Base-by-base conservation (phyloP, 2,797 vertebrate species). In the Urosaurus nigricauda region DNA sequence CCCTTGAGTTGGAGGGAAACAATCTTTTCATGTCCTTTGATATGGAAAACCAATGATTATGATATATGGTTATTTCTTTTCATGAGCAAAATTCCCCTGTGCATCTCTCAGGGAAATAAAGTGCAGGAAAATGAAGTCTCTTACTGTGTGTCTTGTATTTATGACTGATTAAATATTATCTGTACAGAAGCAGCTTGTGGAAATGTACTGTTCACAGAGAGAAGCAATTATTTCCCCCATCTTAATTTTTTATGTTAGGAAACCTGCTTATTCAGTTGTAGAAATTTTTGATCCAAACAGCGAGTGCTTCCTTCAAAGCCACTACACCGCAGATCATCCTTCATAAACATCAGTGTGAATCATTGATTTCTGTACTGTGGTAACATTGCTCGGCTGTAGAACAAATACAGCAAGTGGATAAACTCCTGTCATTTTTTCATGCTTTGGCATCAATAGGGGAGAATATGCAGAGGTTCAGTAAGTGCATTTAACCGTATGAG, bases 161-260 rank as follows among this genome's bases (percentile, higher is more conserved):
- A 9, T 89, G 79, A 82, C 79, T 89, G 79, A 86, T 86, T 89
- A 86, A 89, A 89, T 89, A 83, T 87, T 89, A 71, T 90, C 53
- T 86, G 17, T 0, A 0, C 29, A 37, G 71, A 80, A 32, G 5
- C 88, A 87, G 32, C 65, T 4, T 0, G 78, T 71, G 79, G 88
- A 79, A 75, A 79, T 79, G 71, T 8, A 0, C 0, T 19, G 83
- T 16, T 78, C 0, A 0, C 79, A 56, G 37, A 53, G 19, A 60
- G 75, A 70, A 47, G 60, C 78, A 78, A 92, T 73, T 84, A 91
- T 43, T 86, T 32, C 21, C 35, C 43, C 53, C 87, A 80, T 81
- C 84, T 77, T 60, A 77, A 32, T 58, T 82, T 86, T 82, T 79
- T 89, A 35, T 83, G 37, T 82, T 89, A 40, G 84, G 82, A 89